Evolutionary conservation across 2,113 vertebrate species (phyloP).

Genomic region (Catharus fuscescens): DNA sequence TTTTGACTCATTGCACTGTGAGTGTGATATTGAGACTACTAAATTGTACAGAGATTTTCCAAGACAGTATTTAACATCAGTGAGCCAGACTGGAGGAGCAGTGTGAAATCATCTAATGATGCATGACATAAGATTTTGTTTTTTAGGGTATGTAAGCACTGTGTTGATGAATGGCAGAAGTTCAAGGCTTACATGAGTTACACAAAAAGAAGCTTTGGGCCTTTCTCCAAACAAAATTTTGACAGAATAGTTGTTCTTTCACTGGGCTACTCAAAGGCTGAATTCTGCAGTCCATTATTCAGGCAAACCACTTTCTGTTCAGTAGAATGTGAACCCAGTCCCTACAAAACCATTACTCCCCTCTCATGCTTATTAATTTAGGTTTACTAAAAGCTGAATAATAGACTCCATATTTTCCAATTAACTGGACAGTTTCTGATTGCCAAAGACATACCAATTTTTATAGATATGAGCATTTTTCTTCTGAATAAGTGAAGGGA

Average conservation of each 20-base stretch:
- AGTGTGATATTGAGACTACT: background rate
- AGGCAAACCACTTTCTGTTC: background rate
- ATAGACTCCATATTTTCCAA: background rate
- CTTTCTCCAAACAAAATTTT: background rate
- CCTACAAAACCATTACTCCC: background rate
- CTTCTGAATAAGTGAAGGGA: background rate
- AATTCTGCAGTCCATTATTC: background rate
- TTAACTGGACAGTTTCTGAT: background rate
- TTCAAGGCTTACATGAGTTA: background rate
- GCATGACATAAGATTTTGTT: background rate
- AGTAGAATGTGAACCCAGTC: background rate
- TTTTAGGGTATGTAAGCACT: background rate
- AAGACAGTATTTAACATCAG: background rate
- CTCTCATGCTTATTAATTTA: background rate
- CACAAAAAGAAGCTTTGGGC: background rate
- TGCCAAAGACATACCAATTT: background rate
- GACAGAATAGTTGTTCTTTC: background rate
- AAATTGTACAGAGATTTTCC: background rate
- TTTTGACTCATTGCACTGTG: background rate
- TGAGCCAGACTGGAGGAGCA: background rate
- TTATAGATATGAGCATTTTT: background rate
- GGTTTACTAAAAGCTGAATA: background rate
- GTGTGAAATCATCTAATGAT: background rate
- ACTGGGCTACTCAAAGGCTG: background rate
- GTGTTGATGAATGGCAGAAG: background rate